Evolutionary conservation across 2,888 invertebrate genomes (phyloP).

Genomic region (Escarpia spicata): DNA sequence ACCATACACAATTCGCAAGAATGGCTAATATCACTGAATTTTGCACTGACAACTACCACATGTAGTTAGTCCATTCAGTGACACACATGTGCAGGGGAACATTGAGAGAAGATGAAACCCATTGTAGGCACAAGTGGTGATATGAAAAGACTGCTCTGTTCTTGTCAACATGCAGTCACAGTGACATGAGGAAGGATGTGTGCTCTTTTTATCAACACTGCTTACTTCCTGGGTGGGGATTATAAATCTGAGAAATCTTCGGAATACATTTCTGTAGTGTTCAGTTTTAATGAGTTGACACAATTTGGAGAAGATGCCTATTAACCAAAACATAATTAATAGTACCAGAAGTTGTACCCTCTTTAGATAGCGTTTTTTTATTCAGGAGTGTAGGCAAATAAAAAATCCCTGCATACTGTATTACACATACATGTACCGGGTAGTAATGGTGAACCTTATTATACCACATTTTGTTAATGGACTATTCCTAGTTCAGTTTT

Average conservation of each 20-base stretch:
- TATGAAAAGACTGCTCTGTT: too few relatives aligned
- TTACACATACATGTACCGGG: too few relatives aligned
- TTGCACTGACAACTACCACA: background rate
- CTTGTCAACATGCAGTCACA: background rate
- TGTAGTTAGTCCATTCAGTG: background rate
- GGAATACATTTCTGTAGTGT: background rate
- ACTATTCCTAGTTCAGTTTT: too few relatives aligned
- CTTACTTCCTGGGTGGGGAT: background rate
- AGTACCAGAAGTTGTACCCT: background rate
- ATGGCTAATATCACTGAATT: background rate
- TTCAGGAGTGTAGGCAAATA: too few relatives aligned
- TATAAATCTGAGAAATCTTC: background rate
- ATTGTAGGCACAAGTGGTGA: too few relatives aligned
- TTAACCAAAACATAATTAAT: background rate
- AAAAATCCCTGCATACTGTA: too few relatives aligned
- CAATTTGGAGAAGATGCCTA: background rate
- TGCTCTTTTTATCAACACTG: background rate
- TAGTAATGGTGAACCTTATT: too few relatives aligned
- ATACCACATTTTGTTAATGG: too few relatives aligned
- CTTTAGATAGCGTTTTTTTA: background rate
- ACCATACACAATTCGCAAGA: background rate
- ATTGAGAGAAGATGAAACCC: background rate
- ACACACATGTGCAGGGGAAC: background rate
- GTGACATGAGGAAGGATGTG: background rate
- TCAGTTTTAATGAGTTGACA: background rate